Evolutionary conservation across 2,888 invertebrate species (phyloP).

Genomic region (Acanthosepion pharaonis): DNA sequence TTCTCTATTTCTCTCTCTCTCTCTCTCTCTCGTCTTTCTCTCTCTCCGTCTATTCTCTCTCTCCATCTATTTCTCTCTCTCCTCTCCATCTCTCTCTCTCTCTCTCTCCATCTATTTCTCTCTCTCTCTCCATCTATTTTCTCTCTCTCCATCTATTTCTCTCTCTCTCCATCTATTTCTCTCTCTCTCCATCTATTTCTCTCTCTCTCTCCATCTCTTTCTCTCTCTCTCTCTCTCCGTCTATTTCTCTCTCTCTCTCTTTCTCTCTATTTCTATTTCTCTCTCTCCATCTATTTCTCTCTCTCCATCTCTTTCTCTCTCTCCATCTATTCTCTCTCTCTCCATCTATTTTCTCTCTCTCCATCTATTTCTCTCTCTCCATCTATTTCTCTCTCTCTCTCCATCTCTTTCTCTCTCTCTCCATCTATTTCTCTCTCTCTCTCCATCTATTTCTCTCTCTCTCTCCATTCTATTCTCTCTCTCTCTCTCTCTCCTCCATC

Average conservation of each 20-base stretch:
- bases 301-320: too few relatives aligned
- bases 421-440: rapidly evolving
- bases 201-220: background rate
- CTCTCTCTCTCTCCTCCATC: background rate
- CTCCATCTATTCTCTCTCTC: background rate
- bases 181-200: background rate
- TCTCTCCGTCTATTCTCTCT: too few relatives aligned
- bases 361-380: too few relatives aligned
- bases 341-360: too few relatives aligned
- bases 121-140: background rate
- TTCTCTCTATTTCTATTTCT: too few relatives aligned
- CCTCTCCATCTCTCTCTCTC: too few relatives aligned
- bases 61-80: rapidly evolving
- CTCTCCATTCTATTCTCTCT: rapidly evolving
- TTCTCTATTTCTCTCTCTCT: rapidly evolving
- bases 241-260: too few relatives aligned
- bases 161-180: too few relatives aligned
- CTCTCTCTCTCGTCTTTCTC: background rate
- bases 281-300: too few relatives aligned
- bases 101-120: too few relatives aligned
- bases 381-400: rapidly evolving
- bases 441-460: too few relatives aligned
- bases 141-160: background rate
- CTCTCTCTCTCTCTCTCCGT: background rate
- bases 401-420: background rate